Conservation (phyloP, 2,113 vertebrate species). For the Zapornia atra region DNA sequence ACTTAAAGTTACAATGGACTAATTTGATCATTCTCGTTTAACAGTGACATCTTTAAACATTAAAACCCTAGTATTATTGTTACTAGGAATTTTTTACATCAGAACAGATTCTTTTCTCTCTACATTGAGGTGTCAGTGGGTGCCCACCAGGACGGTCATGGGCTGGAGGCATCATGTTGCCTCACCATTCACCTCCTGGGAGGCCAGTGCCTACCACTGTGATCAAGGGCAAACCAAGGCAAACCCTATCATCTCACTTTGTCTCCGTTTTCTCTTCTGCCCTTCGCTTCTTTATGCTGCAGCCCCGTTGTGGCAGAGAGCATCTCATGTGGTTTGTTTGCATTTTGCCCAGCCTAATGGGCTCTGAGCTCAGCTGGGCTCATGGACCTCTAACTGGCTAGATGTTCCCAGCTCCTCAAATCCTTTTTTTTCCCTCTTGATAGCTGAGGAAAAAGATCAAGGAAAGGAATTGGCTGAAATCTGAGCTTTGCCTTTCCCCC, state of each 20-base stretch:
- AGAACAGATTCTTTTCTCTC: neutral
- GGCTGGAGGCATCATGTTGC: neutral
- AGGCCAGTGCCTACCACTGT: neutral
- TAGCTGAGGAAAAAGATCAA: neutral
- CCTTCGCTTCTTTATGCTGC: neutral
- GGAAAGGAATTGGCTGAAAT: neutral
- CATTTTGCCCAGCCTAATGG: neutral
- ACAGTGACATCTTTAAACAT: neutral
- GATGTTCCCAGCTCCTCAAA: neutral
- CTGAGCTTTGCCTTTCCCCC: neutral
- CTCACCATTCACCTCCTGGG: neutral
- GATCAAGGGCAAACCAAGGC: neutral
- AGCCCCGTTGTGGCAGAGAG: neutral
- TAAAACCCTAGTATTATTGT: neutral
- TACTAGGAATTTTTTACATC: neutral
- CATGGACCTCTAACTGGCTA: neutral
- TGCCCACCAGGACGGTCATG: neutral
- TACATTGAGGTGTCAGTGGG: fast-evolving
- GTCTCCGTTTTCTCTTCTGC: neutral
- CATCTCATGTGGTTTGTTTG: neutral
- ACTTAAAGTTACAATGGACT: neutral
- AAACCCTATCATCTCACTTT: neutral
- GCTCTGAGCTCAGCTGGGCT: neutral
- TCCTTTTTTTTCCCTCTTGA: neutral
- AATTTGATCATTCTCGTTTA: conserved; percentile 1